Base-by-base conservation (phyloP, 2,797 vertebrate genomes). In the Acipenser transmontanus region DNA sequence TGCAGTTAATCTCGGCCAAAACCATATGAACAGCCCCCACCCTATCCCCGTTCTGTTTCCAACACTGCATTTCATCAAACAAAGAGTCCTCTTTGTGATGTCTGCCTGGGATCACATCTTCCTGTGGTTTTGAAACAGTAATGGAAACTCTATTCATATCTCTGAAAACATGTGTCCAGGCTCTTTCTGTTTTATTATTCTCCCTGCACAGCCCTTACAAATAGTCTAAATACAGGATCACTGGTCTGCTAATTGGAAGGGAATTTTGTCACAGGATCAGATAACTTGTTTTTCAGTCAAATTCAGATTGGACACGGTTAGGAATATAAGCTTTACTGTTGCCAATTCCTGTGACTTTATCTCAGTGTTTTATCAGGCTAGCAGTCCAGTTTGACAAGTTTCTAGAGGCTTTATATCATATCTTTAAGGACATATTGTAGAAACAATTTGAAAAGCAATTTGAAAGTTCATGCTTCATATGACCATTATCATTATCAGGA, bases 231-330 rank as follows among this genome's bases (percentile, higher is more conserved):
- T 49, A 17, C 7, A 9, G 12, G 50, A 11, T 49, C 61, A 52
- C 60, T 13, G 47, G 34, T 54, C 17, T 68, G 60, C 48, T 54
- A 48, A 62, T 48, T 9, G 47, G 52, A 6, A 9, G 13, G n/a
- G 52, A 62, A 68, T 72, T 70, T 69, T 65, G 59, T 76, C 71
- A 75, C 67, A 56, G 66, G 68, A 73, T 79, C 76, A 74, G 69
- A 68, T 77, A 72, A 78, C 74, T 70, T n/a, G 12, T 34, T 52
- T 50, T 17, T 17, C 17, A 17, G 17, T 17, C 17, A 4, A 34
- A 34, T 34, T 34, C 34, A 34, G 34, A 34, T 34, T 34, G 34
- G 34, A 34, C 34, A 34, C 34, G 3, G 34, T 34, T 34, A 34
- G 34, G 34, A 34, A 34, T 34, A 34, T 34, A 34, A 62, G 7